Evolutionary conservation across 2,113 vertebrate genomes (phyloP).

Genomic region (Crotalus helleri): DNA sequence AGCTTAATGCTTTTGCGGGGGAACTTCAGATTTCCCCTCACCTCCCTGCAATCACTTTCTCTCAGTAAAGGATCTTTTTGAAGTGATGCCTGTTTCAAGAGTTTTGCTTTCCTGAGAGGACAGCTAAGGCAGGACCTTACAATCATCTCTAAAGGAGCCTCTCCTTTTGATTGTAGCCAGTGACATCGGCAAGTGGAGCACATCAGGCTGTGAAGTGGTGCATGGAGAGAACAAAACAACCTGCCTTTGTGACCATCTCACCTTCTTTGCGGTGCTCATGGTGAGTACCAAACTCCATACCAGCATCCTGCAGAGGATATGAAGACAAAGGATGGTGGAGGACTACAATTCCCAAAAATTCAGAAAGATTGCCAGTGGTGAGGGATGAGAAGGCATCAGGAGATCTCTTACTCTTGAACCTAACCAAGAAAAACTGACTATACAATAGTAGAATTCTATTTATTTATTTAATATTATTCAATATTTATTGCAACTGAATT

Average conservation of each 20-base stretch:
- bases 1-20: too few relatives aligned
- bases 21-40: too few relatives aligned
- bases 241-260: conserved; percentile 75
- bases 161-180: not conserved
- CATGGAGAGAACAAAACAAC: conserved; percentile 31
- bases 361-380: not conserved
- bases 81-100: too few relatives aligned
- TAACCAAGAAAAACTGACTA: not conserved
- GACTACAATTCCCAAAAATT: not conserved
- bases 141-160: not conserved
- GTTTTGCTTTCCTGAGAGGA: too few relatives aligned
- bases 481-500: not conserved
- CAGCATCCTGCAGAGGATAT: not conserved
- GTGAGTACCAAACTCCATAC: conserved; percentile 50
- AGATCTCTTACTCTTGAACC: not conserved
- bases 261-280: conserved; percentile 78
- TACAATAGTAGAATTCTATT: not conserved
- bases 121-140: too few relatives aligned
- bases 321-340: not conserved
- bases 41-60: too few relatives aligned
- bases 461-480: too few relatives aligned
- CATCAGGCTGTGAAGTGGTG: conserved; percentile 61
- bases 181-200: conserved; percentile 64
- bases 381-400: not conserved
- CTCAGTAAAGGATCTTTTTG: too few relatives aligned